Percentiles rank a stretch among this genome's conserved stretches.
Evolutionary conservation across 2,113 vertebrate genomes (phyloP).

Genomic region (Nicator chloris): DNA sequence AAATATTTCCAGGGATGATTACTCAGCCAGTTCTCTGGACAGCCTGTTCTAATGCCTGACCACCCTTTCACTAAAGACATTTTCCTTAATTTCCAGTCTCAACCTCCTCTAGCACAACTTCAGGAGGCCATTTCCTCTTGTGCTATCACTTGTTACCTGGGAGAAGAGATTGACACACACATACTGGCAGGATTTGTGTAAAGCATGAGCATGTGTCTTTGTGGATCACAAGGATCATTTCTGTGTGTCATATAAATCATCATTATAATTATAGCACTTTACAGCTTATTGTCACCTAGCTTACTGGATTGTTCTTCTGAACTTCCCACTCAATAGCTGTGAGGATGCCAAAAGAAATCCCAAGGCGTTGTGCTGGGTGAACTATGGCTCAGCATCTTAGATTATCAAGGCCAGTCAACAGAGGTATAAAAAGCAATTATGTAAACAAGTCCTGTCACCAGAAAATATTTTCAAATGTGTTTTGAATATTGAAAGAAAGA

Average conservation of each 20-base stretch:
- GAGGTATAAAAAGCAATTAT: neutral
- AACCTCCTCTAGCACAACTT: neutral
- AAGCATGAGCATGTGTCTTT: neutral
- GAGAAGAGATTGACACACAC: neutral
- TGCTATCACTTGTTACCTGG: neutral
- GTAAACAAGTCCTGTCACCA: neutral
- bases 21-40: neutral
- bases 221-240: neutral
- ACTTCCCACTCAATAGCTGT: neutral
- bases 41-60: neutral
- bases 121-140: neutral
- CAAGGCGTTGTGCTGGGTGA: neutral
- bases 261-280: neutral
- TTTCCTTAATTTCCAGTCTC: neutral
- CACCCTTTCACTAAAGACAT: neutral
- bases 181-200: neutral
- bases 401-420: neutral
- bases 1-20: neutral
- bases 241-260: neutral
- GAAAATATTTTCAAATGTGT: neutral
- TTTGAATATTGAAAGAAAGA: neutral
- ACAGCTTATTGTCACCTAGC: neutral
- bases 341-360: neutral
- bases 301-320: neutral
- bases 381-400: neutral